These are phyloP conservation scores for Oryzias celebensis DNA, from an alignment of 2,113 vertebrate species.

Conservation along the genomic window DNA sequence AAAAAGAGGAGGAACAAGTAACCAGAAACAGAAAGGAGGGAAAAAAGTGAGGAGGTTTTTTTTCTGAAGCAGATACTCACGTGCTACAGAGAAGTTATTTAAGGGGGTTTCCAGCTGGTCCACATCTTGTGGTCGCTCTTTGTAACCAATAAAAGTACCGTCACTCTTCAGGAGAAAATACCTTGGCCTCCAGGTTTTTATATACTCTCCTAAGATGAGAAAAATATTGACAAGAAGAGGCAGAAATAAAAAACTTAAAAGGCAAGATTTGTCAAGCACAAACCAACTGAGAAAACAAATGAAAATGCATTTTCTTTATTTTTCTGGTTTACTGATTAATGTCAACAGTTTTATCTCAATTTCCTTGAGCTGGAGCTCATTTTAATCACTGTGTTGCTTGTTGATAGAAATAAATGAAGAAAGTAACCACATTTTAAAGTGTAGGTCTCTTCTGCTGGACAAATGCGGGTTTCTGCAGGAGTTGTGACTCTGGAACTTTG, in stretches of 20 bases:
- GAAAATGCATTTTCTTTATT: not conserved
- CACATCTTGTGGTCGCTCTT: slow-evolving; percentile 92
- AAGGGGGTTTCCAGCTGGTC: slow-evolving; percentile 94
- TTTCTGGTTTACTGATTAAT: slow-evolving; percentile 29
- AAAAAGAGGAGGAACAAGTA: slow-evolving; percentile 22
- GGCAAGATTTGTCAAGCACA: not conserved
- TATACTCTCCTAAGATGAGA: slow-evolving; percentile 88
- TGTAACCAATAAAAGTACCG: slow-evolving; percentile 96
- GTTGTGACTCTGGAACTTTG: slow-evolving; percentile 43
- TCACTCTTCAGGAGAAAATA: slow-evolving; percentile 96
- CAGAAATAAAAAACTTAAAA: slow-evolving; percentile 3
- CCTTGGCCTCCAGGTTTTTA: slow-evolving; percentile 95
- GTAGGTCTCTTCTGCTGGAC: slow-evolving; percentile 58
- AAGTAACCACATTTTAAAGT: slow-evolving; percentile 47
- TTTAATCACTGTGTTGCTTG: slow-evolving; percentile 52
- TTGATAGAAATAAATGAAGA: slow-evolving; percentile 40
- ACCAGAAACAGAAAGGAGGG: slow-evolving; percentile 21
- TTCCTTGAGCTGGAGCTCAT: slow-evolving; percentile 13
- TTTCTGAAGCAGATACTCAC: slow-evolving; percentile 81
- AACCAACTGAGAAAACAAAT: slow-evolving; percentile 11
- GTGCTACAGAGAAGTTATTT: slow-evolving; percentile 98
- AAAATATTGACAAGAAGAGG: slow-evolving; percentile 12
- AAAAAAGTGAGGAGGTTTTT: slow-evolving; percentile 32
- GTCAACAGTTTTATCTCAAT: slow-evolving; percentile 13
- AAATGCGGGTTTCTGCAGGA: slow-evolving; percentile 53